These are phyloP conservation scores for Gobiocypris rarus DNA, from an alignment of 2,113 vertebrate species.

Conservation along the genomic window DNA sequence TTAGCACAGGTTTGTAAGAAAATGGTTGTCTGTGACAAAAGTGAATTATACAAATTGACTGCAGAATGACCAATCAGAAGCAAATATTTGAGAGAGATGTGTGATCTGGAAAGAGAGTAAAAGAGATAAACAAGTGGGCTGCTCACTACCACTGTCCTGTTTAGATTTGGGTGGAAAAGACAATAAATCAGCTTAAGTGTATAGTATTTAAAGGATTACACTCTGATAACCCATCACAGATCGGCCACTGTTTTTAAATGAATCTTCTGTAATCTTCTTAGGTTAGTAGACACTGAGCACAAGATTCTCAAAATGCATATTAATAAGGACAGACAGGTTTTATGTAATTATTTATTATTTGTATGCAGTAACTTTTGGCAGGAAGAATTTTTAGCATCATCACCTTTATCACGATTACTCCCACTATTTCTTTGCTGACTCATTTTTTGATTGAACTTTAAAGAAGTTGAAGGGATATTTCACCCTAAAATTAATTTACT, in stretches of 20 bases:
- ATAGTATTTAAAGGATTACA: constrained; percentile 62
- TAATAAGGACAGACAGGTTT: not conserved
- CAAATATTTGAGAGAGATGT: not conserved
- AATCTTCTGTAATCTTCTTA: not conserved
- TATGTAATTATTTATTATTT: not conserved
- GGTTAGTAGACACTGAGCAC: not conserved
- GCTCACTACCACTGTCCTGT: constrained; percentile 12
- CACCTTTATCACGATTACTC: not conserved
- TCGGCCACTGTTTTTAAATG: constrained; percentile 41
- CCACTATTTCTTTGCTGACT: not conserved
- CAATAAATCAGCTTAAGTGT: constrained; percentile 60
- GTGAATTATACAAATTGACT: not conserved
- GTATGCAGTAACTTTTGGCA: not conserved
- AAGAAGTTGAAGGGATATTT: not conserved
- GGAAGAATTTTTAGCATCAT: not conserved
- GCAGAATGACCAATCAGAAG: not conserved
- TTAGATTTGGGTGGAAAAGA: constrained; percentile 46
- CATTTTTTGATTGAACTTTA: not conserved
- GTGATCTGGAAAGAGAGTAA: not conserved
- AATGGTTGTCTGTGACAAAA: not conserved
- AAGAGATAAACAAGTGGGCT: not conserved
- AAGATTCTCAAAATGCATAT: not conserved
- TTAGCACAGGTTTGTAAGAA: not conserved
- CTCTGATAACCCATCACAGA: constrained; percentile 48
- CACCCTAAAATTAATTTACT: not conserved